These are phyloP conservation scores for Cacoxenus indagator DNA, from an alignment of 2,888 invertebrate species.

Conservation along the genomic window DNA sequence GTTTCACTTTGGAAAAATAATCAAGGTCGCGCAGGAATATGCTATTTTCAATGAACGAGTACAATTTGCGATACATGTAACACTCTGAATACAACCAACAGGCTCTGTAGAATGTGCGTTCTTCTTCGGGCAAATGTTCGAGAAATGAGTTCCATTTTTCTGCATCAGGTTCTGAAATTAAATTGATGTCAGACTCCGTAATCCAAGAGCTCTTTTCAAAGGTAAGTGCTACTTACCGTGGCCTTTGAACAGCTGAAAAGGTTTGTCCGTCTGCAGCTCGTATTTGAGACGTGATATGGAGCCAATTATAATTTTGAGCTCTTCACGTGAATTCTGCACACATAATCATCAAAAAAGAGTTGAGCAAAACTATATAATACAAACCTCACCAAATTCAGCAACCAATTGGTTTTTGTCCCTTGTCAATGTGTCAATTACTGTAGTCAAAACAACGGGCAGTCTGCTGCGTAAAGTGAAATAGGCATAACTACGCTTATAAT, in stretches of 20 bases:
- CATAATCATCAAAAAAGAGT: slow-evolving; percentile 35
- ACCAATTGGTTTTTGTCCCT: slow-evolving; percentile 77
- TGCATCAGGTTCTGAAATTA: slow-evolving; percentile 54
- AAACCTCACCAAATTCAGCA: slow-evolving; percentile 76
- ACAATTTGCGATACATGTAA: slow-evolving; percentile 85
- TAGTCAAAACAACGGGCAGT: slow-evolving; percentile 89
- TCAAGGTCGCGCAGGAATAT: slow-evolving; percentile 77
- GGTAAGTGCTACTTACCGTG: slow-evolving; percentile 40
- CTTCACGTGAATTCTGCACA: slow-evolving; percentile 76
- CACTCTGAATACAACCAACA: slow-evolving; percentile 93
- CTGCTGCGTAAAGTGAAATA: slow-evolving; percentile 87
- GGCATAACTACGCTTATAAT: slow-evolving; percentile 80
- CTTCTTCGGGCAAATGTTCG: slow-evolving; percentile 65
- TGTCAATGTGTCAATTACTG: slow-evolving; percentile 84
- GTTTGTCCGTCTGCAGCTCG: slow-evolving; percentile 92
- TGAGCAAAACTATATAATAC: slow-evolving; percentile 20
- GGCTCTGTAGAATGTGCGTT: slow-evolving; percentile 78
- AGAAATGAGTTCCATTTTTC: slow-evolving; percentile 72
- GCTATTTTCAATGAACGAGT: slow-evolving; percentile 78
- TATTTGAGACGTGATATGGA: slow-evolving; percentile 87
- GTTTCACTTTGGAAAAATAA: slow-evolving; percentile 83
- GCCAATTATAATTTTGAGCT: slow-evolving; percentile 81
- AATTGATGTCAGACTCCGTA: background rate
- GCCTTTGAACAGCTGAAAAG: slow-evolving; percentile 73
- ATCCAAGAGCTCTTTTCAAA: background rate